A percentile compares a stretch with the other conserved stretches of the same genome.
Evolutionary conservation across 1,140 invertebrate species (phyloP).

Genomic region (Calephelis virginiensis): DNA sequence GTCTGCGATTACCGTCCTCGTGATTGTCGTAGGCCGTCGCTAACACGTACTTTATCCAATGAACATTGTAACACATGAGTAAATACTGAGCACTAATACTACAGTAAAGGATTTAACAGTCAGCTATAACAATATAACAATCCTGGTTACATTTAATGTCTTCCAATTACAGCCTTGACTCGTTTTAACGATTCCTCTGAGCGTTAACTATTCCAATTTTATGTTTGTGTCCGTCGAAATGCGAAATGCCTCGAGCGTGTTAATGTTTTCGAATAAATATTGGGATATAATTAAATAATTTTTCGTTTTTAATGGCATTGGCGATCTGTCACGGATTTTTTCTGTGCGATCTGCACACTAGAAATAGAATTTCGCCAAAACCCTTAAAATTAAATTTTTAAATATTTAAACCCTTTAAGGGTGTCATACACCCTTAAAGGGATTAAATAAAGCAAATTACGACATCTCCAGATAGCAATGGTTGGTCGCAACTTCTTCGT

Average conservation of each 20-base stretch:
- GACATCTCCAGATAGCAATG: too few relatives aligned
- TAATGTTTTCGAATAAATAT: conserved; percentile 50
- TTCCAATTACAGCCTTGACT: conserved; percentile 72
- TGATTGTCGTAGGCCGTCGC: conserved; percentile 5
- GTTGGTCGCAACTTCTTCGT: too few relatives aligned
- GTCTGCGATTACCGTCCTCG: background rate
- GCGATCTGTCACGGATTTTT: background rate
- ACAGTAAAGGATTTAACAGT: conserved; percentile 70
- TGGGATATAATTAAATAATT: conserved; percentile 46
- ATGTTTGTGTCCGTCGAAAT: conserved; percentile 57
- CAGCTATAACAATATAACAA: conserved; percentile 70
- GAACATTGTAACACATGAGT: conserved; percentile 64
- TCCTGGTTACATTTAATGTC: conserved; percentile 69
- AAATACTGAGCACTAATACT: conserved; percentile 68
- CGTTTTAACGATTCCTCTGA: conserved; percentile 69
- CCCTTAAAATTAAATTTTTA: too few relatives aligned
- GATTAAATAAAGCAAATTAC: too few relatives aligned
- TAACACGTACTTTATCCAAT: conserved; percentile 19
- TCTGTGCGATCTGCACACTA: background rate
- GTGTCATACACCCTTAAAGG: too few relatives aligned
- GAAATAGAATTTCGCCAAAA: too few relatives aligned
- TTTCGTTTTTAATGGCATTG: background rate
- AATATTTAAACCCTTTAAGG: too few relatives aligned
- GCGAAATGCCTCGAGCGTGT: conserved; percentile 54
- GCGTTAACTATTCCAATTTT: conserved; percentile 74